phyloP scores from a whole-genome alignment of 2,113 vertebrate genomes.

The Plecotus auritus region DNA sequence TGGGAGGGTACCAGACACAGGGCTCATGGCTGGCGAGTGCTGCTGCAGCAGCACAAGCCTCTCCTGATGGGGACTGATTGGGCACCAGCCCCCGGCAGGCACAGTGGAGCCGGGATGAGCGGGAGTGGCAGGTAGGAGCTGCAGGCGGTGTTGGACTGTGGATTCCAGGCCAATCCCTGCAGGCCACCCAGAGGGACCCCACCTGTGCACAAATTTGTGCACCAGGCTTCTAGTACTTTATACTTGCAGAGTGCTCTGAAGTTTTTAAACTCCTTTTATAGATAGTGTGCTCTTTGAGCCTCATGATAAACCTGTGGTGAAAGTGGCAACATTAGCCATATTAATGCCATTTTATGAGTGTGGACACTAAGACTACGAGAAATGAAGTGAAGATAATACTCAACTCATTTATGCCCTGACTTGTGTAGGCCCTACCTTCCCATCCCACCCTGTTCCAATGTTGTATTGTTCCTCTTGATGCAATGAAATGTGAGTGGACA shows the following conservation, averaged over 20 bases:
- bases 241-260: not conserved
- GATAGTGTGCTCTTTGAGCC: not conserved
- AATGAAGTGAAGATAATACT: not conserved
- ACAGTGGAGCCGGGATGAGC: too few species aligned
- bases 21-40: too few species aligned
- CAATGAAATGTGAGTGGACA: not conserved
- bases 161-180: too few species aligned
- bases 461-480: not conserved
- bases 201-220: too few species aligned
- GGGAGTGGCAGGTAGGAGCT: too few species aligned
- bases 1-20: too few species aligned
- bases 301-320: not conserved
- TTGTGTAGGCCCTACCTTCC: accelerated
- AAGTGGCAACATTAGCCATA: not conserved
- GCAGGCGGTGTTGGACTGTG: too few species aligned
- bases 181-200: too few species aligned
- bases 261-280: not conserved
- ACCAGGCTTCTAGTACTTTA: not conserved
- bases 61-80: too few species aligned
- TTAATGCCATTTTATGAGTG: not conserved
- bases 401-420: not conserved
- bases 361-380: not conserved
- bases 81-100: too few species aligned
- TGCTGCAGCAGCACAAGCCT: too few species aligned
- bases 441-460: not conserved